Evolutionary conservation across 2,888 invertebrate genomes (phyloP).

Genomic region (Hypselothyrea guttata): DNA sequence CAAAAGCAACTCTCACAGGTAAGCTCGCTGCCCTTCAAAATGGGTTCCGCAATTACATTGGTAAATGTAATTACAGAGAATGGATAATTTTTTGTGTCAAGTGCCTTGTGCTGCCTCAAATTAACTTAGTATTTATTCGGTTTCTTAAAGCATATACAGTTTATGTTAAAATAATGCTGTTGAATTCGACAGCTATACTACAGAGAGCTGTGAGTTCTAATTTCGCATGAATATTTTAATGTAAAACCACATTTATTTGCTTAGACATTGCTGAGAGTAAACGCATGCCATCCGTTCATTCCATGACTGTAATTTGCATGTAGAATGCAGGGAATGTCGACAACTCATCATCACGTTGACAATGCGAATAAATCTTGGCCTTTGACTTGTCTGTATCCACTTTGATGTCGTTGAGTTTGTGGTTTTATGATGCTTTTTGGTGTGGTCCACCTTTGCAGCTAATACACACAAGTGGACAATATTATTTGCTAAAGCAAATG

Average conservation of each 20-base stretch:
- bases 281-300: constrained; percentile 65
- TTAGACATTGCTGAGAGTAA: constrained; percentile 51
- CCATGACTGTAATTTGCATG: constrained; percentile 73
- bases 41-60: no score
- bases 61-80: no score
- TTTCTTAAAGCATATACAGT: no score
- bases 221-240: no score
- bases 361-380: constrained; percentile 66
- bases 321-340: constrained; percentile 68
- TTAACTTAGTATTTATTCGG: no score
- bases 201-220: constrained; percentile 53
- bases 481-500: constrained; percentile 72
- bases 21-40: not conserved
- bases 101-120: no score
- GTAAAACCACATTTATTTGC: constrained; percentile 1
- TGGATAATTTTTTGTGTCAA: no score
- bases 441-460: constrained; percentile 60
- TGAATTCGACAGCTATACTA: no score
- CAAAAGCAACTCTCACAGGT: no score
- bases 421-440: not conserved
- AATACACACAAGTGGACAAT: constrained; percentile 74
- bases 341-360: constrained; percentile 73
- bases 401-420: constrained; percentile 65
- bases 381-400: constrained; percentile 66
- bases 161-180: no score